Evolutionary conservation across 2,888 invertebrate genomes (phyloP), one percentile per base, ranked within the genome.

Genomic region (Icerya purchasi): DNA sequence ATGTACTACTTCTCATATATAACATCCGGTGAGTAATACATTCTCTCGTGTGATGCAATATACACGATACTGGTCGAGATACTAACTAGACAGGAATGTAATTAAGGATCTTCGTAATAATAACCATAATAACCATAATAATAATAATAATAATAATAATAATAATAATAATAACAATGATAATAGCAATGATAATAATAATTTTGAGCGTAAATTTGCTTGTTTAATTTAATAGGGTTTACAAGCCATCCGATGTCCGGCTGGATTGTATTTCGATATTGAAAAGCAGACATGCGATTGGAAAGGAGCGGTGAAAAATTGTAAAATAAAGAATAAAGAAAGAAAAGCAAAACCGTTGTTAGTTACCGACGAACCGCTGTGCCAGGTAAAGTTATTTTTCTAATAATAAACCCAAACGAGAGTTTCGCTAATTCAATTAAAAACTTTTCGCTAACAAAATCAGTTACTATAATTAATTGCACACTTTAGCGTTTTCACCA

Each of bases 211-310:
- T 36, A 8, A 14, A 25, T 58, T 24, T 18, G 22, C 50, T 54
- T 56, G 54, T 60, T 64, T 64, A 62, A 59, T 71, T 72, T 65
- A 73, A n/a, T n/a, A 87, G 86, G 90, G 90, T 70, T 81, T 91
- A 57, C 89, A 90, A 80, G 90, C 89, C 24, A 87, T 91, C 69
- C 82, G 90, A 72, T 91, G 91, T 71, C 91, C 91, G 52, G 88
- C 91, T 60, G 90, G 91, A 73, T 75, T 92, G 67, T 90, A 78
- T 74, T 92, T 92, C 74, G 91, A 92, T 72, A 89, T 91, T 69
- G 91, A 91, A 71, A 89, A 90, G 72, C 91, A 92, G 74, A 91
- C 91, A 2, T 92, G 91, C 70, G 90, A 91, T 71, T 92, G 91
- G 91, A 91, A 87, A 72, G 87, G 84, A 64, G 80, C 89, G 2